Conservation (phyloP, 2,797 vertebrate species). For the Sardinella longiceps region DNA sequence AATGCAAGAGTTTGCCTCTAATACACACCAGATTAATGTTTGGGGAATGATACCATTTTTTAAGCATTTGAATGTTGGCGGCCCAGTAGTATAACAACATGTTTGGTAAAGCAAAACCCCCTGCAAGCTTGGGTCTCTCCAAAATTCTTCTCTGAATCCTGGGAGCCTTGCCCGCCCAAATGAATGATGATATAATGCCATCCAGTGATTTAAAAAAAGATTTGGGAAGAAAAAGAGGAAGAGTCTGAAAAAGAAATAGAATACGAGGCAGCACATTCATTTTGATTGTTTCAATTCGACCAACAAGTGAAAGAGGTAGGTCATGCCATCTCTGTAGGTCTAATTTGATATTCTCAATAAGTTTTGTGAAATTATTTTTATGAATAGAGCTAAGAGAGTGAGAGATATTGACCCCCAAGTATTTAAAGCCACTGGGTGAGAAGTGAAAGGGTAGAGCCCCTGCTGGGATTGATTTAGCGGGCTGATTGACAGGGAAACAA, state of each 20-base stretch:
- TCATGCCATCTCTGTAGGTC: not conserved
- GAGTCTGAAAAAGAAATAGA: not conserved
- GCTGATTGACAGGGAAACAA: not conserved
- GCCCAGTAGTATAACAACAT: not conserved
- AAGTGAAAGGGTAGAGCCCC: not conserved
- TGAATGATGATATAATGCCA: not conserved
- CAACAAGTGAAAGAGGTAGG: not conserved
- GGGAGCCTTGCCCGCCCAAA: not conserved
- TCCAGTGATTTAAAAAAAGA: not conserved
- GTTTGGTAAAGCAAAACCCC: constrained; percentile 1
- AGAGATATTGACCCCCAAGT: not conserved
- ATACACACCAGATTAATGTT: not conserved
- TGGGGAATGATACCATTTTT: not conserved
- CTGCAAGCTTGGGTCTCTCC: not conserved
- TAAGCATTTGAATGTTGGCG: not conserved
- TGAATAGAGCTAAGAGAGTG: not conserved
- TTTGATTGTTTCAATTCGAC: not conserved
- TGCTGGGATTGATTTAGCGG: not conserved
- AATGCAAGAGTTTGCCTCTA: not conserved
- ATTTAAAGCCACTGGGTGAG: not conserved
- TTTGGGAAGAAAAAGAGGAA: not conserved
- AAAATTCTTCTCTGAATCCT: not conserved
- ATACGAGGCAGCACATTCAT: not conserved
- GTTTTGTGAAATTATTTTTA: not conserved
- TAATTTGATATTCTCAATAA: not conserved